Evolutionary conservation across 2,888 invertebrate genomes (phyloP).

Genomic region (Frankliniella intonsa): DNA sequence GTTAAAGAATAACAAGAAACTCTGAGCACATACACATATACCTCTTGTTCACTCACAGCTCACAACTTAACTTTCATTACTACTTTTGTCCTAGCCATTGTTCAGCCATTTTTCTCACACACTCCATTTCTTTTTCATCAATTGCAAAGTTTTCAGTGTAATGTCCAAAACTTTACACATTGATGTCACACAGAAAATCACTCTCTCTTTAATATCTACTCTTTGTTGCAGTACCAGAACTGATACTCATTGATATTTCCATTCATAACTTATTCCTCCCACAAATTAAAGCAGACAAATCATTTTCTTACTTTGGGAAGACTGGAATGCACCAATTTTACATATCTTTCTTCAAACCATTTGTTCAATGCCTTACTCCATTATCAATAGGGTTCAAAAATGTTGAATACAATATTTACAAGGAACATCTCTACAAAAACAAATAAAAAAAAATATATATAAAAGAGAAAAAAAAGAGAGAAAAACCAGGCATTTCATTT

Average conservation of each 20-base stretch:
- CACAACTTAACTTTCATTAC: constrained; percentile 3
- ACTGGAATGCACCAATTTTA: constrained; percentile 26
- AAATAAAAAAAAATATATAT: constrained; percentile 6
- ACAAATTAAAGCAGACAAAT: not conserved
- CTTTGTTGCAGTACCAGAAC: constrained; percentile 4
- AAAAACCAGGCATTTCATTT: constrained; percentile 17
- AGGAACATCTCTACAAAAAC: not conserved
- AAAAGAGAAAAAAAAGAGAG: not conserved
- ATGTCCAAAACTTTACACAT: not conserved
- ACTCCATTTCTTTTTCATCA: not conserved
- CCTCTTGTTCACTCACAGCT: not conserved
- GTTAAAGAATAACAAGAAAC: constrained; percentile 3
- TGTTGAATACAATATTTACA: constrained; percentile 17
- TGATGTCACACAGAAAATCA: not conserved
- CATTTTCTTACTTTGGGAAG: constrained; percentile 6
- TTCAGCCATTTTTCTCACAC: not conserved
- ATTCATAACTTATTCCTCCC: not conserved
- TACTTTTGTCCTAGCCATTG: not conserved
- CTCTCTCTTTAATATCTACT: constrained; percentile 1
- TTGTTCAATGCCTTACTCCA: constrained; percentile 6
- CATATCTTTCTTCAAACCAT: not conserved
- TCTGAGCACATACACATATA: constrained; percentile 15
- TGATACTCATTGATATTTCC: not conserved
- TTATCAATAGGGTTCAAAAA: not conserved
- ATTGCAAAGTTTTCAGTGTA: not conserved